Percentiles rank a stretch among this genome's conserved stretches.
Conservation (phyloP, 1,140 invertebrate genomes). For the Cydia pomonella region DNA sequence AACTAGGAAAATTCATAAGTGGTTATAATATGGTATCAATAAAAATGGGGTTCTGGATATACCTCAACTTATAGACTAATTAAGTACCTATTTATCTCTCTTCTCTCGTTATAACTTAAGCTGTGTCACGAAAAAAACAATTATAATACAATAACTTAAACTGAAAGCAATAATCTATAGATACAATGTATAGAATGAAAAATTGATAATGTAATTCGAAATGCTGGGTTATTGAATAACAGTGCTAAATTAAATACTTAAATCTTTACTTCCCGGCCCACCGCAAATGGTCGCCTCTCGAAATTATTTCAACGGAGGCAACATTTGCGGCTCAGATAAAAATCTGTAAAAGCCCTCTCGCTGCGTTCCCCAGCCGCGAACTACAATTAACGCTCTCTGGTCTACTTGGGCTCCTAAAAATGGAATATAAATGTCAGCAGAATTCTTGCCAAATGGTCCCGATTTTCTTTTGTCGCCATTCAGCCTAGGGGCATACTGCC, state of each 20-base stretch:
- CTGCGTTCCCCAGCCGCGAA: conserved; percentile 42
- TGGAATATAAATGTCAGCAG: conserved; percentile 51
- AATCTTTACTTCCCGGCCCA: background rate
- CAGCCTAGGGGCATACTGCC: conserved; percentile 48
- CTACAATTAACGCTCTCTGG: conserved; percentile 58
- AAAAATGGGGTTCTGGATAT: no score
- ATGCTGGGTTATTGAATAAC: background rate
- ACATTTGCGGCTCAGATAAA: conserved; percentile 41
- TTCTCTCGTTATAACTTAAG: no score
- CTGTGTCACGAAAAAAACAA: no score
- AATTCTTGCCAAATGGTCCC: conserved; percentile 51
- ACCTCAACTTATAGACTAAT: no score
- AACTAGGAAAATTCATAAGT: no score
- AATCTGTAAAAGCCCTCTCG: conserved; percentile 36
- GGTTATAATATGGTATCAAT: no score
- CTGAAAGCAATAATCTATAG: background rate
- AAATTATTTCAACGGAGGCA: conserved; percentile 36
- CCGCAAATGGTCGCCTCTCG: conserved; percentile 15
- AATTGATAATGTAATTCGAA: background rate
- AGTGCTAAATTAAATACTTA: conserved; percentile 19
- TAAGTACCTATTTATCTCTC: no score
- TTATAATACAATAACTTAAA: no score
- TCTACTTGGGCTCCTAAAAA: conserved; percentile 43
- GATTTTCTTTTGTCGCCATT: conserved; percentile 36
- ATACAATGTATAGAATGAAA: background rate